These are phyloP conservation scores for Drosophila conformis DNA, from an alignment of 2,888 invertebrate genomes.

Conservation along the genomic window DNA sequence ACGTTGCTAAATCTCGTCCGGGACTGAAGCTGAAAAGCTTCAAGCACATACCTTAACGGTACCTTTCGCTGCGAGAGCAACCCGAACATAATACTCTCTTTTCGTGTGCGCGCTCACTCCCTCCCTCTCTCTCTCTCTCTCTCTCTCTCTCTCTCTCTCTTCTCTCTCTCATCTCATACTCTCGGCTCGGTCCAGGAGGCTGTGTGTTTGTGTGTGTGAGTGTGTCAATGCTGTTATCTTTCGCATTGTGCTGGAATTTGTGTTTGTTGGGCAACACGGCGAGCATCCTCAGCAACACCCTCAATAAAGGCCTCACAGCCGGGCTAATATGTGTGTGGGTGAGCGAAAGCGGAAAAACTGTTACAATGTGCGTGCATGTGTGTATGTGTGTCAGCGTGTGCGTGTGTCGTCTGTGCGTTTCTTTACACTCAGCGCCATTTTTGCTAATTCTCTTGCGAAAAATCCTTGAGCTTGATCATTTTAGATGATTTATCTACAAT, in stretches of 20 bases:
- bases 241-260: conserved; percentile 75
- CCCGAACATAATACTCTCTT: conserved; percentile 6
- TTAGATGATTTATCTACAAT: not conserved
- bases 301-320: conserved; percentile 61
- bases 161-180: not conserved
- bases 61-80: conserved; percentile 45
- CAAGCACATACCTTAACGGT: conserved; percentile 74
- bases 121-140: not conserved
- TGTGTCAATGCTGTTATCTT: conserved; percentile 65
- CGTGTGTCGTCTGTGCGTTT: conserved; percentile 16
- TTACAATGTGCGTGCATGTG: conserved; percentile 40
- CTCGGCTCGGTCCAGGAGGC: conserved; percentile 39
- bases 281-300: conserved; percentile 77
- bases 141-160: not conserved
- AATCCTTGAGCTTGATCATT: not conserved
- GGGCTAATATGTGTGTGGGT: conserved; percentile 46
- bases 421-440: conserved; percentile 37
- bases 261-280: conserved; percentile 77
- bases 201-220: conserved; percentile 21
- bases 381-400: conserved; percentile 15
- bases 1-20: conserved; percentile 83
- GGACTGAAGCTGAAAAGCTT: conserved; percentile 81
- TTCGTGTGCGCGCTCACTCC: conserved; percentile 1
- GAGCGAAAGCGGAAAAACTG: conserved; percentile 63
- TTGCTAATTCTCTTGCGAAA: not conserved